Percentiles rank a stretch among this genome's conserved stretches.
phyloP scores from a whole-genome alignment of 2,888 invertebrate species.

The Lissonota sp. region DNA sequence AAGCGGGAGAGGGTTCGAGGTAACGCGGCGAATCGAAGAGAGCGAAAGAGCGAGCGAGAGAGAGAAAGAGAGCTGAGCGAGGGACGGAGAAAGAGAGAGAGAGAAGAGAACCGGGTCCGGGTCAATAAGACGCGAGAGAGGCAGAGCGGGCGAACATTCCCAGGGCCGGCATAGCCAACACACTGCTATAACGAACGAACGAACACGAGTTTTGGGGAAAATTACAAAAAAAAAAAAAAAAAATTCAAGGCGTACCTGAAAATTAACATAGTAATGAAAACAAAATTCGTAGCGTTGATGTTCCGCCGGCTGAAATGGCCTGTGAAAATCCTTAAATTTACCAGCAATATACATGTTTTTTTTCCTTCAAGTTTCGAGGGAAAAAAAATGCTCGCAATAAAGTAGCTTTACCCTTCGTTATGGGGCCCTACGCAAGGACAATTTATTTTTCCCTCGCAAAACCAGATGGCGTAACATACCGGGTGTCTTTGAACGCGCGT shows the following conservation, averaged over 20 bases:
- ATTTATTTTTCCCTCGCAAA: slow-evolving; percentile 49
- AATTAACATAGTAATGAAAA: slow-evolving; percentile 21
- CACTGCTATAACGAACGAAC: slow-evolving; percentile 61
- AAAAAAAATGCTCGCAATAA: slow-evolving; percentile 23
- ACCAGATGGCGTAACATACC: slow-evolving; percentile 70
- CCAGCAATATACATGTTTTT: too few relatives aligned
- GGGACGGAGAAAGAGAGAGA: slow-evolving; percentile 72
- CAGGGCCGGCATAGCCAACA: slow-evolving; percentile 82
- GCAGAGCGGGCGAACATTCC: slow-evolving; percentile 80
- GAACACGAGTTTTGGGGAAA: slow-evolving; percentile 56
- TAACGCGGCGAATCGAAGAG: slow-evolving; percentile 75
- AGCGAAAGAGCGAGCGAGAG: slow-evolving; percentile 57
- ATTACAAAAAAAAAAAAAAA: slow-evolving; percentile 20
- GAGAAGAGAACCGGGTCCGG: slow-evolving; percentile 83
- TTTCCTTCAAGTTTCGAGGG: slow-evolving; percentile 20
- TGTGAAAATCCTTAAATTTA: neutral
- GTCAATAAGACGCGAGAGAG: slow-evolving; percentile 83
- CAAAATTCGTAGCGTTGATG: neutral
- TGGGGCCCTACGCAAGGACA: slow-evolving; percentile 49
- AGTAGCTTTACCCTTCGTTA: slow-evolving; percentile 56
- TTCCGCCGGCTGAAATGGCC: neutral
- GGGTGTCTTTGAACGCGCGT: slow-evolving; percentile 48
- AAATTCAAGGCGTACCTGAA: neutral
- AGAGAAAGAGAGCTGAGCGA: slow-evolving; percentile 70
- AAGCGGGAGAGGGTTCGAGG: slow-evolving; percentile 64